phyloP scores from a whole-genome alignment of 2,888 invertebrate species.

The Ornithoptera priamus region DNA sequence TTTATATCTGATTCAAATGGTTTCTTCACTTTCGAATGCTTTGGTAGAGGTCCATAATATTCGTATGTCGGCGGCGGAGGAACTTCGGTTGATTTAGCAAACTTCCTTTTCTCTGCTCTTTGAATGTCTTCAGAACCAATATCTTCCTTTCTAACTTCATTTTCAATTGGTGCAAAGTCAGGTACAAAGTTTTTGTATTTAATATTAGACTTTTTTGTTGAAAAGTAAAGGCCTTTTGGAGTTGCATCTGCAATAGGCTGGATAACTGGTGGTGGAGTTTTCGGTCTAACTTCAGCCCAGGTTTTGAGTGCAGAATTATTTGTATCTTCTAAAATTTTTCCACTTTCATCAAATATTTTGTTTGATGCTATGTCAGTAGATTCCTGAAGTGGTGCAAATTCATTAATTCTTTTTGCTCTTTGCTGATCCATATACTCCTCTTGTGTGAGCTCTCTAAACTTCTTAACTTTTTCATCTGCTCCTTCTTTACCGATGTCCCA shows the following conservation, averaged over 20 bases:
- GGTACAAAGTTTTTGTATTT: conserved; percentile 67
- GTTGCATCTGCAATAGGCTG: conserved; percentile 38
- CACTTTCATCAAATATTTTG: conserved; percentile 56
- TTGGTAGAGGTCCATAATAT: conserved; percentile 79
- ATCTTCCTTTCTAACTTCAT: conserved; percentile 58
- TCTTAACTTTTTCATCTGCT: conserved; percentile 67
- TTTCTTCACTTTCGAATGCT: conserved; percentile 51
- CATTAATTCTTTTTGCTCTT: conserved; percentile 84
- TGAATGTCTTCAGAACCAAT: conserved; percentile 33
- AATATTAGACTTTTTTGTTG: conserved; percentile 51
- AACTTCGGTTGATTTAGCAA: conserved; percentile 66
- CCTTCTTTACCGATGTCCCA: conserved; percentile 88
- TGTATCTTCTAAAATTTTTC: conserved; percentile 44
- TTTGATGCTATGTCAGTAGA: conserved; percentile 43
- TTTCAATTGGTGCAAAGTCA: conserved; percentile 55
- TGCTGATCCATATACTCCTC: conserved; percentile 89
- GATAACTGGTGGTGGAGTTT: conserved; percentile 52
- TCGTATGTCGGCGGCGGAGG: conserved; percentile 84
- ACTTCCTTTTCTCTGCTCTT: conserved; percentile 40
- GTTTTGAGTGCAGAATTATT: conserved; percentile 40
- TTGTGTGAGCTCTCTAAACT: conserved; percentile 83
- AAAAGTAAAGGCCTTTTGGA: conserved; percentile 64
- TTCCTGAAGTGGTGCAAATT: conserved; percentile 87
- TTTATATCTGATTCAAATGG: conserved; percentile 67
- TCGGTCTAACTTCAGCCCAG: conserved; percentile 66